Base-by-base conservation (phyloP, 2,113 vertebrate species). In the Cavia aperea region DNA sequence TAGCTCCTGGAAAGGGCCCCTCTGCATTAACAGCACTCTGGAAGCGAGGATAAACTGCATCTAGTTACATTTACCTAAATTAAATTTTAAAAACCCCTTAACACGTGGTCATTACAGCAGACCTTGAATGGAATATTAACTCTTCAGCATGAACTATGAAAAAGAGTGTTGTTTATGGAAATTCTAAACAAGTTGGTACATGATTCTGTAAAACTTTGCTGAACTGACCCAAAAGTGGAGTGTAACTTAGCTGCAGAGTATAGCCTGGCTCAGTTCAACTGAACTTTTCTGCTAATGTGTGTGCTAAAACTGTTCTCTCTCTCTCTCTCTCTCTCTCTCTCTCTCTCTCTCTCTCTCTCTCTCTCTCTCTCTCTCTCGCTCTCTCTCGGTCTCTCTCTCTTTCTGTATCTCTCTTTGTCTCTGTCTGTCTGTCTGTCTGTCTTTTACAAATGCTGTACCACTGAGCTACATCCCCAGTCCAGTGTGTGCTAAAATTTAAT, bases 51-150 rank as follows among this genome's bases (percentile, higher is more conserved):
- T 86, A 95, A 93, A 39, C 11, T 82, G 4, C 7, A 13, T 72
- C 90, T 93, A 78, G 66, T 70, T 2, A 70, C 31, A 85, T 84
- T 86, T 89, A 70, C 23, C 49, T 77, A 58, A 79, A 90, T 90
- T 89, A 43, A 51, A 29, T 29, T 21, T n/a, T 33, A 90, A 86
- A 78, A 82, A 78, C 5, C 23, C 3, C 18, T 77, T 56, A 88
- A 73, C 24, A 81, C 10, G 10, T 49, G 60, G 75, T 12, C 62
- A 4, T 86, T 73, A 60, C 63, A 84, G 72, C 43, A 70, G 73
- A 70, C 4, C 0, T 54, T n/a, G 23, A 79, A 24, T 84, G 24
- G 78, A 81, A 43, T 81, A 63, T 90, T 94, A 86, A 90, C 33
- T 66, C 81, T 93, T 56, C 29, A 21, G 13, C 16, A 11, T 87